Percentiles rank a stretch among this genome's conserved stretches.
Conservation (phyloP, 2,888 invertebrate genomes). For the Frankliniella fusca region DNA sequence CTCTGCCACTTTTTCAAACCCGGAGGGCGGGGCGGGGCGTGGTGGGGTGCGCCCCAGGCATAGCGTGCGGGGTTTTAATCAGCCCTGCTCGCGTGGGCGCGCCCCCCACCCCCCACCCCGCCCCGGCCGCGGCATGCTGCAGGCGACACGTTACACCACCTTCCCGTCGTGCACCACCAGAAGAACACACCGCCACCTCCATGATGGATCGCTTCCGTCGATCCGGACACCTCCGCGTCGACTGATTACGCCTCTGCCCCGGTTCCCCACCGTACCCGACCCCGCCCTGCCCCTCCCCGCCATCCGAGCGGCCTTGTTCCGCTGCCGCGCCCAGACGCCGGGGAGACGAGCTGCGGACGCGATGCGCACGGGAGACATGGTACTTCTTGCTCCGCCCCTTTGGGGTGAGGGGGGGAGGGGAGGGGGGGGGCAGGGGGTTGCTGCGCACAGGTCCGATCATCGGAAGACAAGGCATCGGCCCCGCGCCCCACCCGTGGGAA, state of each 20-base stretch:
- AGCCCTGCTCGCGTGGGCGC: not conserved
- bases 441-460: too few relatives aligned
- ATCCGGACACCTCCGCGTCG: constrained; percentile 9
- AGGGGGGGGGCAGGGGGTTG: too few relatives aligned
- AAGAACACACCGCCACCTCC: not conserved
- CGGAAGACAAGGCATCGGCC: too few relatives aligned
- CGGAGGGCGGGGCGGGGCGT: not conserved
- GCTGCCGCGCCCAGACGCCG: not conserved
- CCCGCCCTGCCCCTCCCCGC: not conserved
- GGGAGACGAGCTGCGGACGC: not conserved
- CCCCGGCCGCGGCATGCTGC: not conserved
- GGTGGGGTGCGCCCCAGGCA: not conserved
- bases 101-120: not conserved
- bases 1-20: not conserved
- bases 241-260: not conserved
- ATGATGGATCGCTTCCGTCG: constrained; percentile 24
- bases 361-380: too few relatives aligned
- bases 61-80: constrained; percentile 16
- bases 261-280: not conserved
- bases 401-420: too few relatives aligned
- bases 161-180: not conserved
- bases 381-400: too few relatives aligned
- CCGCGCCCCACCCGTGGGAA: too few relatives aligned
- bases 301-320: not conserved
- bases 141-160: not conserved